Conservation (phyloP, 2,797 vertebrate genomes). For the Muraenolepis orangiensis region DNA sequence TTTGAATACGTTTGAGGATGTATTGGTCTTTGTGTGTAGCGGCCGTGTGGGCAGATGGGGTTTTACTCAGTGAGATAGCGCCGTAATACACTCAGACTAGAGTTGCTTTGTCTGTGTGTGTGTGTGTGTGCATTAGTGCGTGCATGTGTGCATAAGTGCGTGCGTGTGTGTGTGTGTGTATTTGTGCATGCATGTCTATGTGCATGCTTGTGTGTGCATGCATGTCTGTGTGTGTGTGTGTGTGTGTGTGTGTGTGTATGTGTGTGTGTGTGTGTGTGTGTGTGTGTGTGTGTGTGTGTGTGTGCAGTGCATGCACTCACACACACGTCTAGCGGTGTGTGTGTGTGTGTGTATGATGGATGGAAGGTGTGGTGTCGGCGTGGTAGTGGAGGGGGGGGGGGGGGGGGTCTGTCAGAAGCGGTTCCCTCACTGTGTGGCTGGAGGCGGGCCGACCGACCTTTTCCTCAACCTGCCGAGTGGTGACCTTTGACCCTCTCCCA, state of each 20-base stretch:
- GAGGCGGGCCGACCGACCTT: too few relatives aligned
- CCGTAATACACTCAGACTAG: neutral
- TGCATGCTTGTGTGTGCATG: too few relatives aligned
- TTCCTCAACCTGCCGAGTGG: conserved; percentile 32
- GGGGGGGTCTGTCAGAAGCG: conserved; percentile 55
- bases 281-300: too few relatives aligned
- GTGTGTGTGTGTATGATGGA: conserved; percentile 21
- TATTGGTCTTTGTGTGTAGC: neutral
- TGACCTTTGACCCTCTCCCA: conserved; percentile 19
- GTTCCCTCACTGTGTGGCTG: too few relatives aligned
- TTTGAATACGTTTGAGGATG: neutral
- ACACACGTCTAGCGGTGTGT: too few relatives aligned
- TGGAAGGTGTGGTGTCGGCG: conserved; percentile 4
- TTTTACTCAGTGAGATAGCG: neutral
- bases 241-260: too few relatives aligned
- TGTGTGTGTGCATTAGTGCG: too few relatives aligned
- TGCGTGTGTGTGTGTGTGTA: too few relatives aligned
- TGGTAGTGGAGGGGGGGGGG: conserved; percentile 40
- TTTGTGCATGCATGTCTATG: too few relatives aligned
- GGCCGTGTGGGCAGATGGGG: neutral
- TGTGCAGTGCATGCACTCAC: conserved; percentile 23
- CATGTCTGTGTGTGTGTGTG: too few relatives aligned
- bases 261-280: neutral
- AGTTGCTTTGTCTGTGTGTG: neutral
- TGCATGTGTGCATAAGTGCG: too few relatives aligned